These are phyloP conservation scores for Drosophila nigritarsus DNA, from an alignment of 2,888 invertebrate genomes.

Conservation along the genomic window DNA sequence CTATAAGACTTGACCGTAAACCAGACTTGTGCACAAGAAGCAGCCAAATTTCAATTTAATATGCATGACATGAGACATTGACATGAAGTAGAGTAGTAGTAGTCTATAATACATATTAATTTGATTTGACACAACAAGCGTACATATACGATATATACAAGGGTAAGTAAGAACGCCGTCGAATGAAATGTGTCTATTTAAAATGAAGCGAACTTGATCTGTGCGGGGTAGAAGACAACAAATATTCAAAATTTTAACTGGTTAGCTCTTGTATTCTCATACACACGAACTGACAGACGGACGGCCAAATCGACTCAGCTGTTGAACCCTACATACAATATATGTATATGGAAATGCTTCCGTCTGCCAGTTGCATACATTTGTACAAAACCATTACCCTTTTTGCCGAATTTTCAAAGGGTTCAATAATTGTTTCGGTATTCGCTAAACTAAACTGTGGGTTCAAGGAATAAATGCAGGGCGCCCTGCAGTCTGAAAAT, in stretches of 20 bases:
- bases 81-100: background rate
- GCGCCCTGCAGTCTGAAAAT: slow-evolving; percentile 8
- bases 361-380: background rate
- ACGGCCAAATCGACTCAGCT: background rate
- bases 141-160: background rate
- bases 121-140: background rate
- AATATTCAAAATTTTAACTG: background rate
- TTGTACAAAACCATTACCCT: background rate
- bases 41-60: background rate
- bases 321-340: background rate
- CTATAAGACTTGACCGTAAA: no score
- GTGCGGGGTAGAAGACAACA: background rate
- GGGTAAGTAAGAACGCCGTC: background rate
- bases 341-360: background rate
- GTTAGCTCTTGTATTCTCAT: background rate
- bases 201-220: background rate
- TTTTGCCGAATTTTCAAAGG: background rate
- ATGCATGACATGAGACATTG: background rate
- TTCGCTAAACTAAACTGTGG: background rate
- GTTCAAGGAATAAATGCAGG: slow-evolving; percentile 4
- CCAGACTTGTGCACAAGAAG: background rate
- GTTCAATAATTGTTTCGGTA: background rate
- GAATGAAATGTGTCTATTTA: background rate
- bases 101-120: background rate
- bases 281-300: background rate